These are phyloP conservation scores for Latheticus oryzae DNA, from an alignment of 2,888 invertebrate genomes.

Conservation along the genomic window DNA sequence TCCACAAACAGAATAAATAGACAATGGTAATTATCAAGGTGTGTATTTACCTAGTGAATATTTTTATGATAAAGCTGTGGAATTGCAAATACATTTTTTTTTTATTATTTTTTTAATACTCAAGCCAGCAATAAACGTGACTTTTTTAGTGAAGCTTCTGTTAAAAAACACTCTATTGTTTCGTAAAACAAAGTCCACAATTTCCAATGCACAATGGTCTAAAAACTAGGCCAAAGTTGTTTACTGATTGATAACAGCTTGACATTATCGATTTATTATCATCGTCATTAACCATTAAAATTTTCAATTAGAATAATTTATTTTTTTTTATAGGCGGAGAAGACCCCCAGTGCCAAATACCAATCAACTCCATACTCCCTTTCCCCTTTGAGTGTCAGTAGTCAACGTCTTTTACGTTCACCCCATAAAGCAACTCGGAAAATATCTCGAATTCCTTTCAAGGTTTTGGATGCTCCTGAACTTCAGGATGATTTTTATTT, in stretches of 20 bases:
- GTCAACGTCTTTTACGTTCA: conserved; percentile 92
- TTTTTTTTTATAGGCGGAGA: conserved; percentile 16
- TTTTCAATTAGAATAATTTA: not conserved
- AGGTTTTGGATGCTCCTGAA: conserved; percentile 96
- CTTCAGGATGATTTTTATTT: conserved; percentile 99
- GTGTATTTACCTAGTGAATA: too few species aligned
- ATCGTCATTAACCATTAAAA: not conserved
- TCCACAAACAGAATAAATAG: too few species aligned
- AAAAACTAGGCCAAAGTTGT: conserved; percentile 18
- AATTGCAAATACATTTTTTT: too few species aligned
- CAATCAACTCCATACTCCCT: conserved; percentile 90
- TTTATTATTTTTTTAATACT: too few species aligned
- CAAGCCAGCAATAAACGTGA: too few species aligned
- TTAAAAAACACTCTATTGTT: too few species aligned
- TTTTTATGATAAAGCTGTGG: too few species aligned
- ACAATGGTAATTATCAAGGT: too few species aligned
- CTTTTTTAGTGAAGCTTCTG: not conserved
- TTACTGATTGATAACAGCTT: conserved; percentile 28
- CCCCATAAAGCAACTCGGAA: conserved; percentile 98
- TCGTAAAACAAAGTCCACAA: conserved; percentile 1
- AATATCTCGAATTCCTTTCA: conserved; percentile 98
- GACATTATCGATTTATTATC: conserved; percentile 24
- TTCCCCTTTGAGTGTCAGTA: conserved; percentile 95
- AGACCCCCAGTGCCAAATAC: conserved; percentile 67
- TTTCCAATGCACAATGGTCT: conserved; percentile 14